Evolutionary conservation across 2,113 vertebrate genomes (phyloP), one percentile per base, ranked within the genome.

Genomic region (Leptobrachium ailaonicum): DNA sequence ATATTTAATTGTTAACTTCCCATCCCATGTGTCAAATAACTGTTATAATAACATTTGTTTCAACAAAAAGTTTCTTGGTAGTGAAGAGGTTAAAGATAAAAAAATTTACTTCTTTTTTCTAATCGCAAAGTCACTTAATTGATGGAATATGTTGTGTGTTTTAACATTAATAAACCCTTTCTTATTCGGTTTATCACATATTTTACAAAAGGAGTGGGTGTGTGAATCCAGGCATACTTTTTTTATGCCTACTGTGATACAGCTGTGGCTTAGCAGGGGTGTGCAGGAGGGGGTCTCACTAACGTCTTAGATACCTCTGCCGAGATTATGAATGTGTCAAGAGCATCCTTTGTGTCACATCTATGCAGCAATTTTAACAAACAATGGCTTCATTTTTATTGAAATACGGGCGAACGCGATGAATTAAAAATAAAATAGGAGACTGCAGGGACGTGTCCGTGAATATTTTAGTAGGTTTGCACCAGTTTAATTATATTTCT

Each of bases 401-500:
- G 41, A 69, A 69, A 69, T 74, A 54, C 63, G 42, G 14, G 68
- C 43, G 60, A 41, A 45, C 60, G 4, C 32, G 73, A 9, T n/a
- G 64, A 75, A 62, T 68, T 74, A 5, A 72, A 32, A 71, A 71
- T 74, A 80, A 74, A 74, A 80, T 68, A 68, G 20, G 20, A 58
- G 71, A 63, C 63, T 74, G 72, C 70, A 74, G 68, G 74, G 8
- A 60, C 60, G 20, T 63, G 68, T 74, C 20, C 71, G 47, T 14
- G 73, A 73, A 81, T 41, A 42, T 69, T 69, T 62, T 68, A 81
- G 69, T 75, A 53, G 54, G 42, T 75, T 69, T 42, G 66, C 50
- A 72, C 53, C 79, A 81, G 44, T 81, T 68, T 75, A 81, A 81
- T 81, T 81, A 81, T 81, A 81, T 81, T 75, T 68, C 79, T 81